These are phyloP conservation scores for Volucella zonaria DNA, from an alignment of 2,888 invertebrate species.

Conservation along the genomic window DNA sequence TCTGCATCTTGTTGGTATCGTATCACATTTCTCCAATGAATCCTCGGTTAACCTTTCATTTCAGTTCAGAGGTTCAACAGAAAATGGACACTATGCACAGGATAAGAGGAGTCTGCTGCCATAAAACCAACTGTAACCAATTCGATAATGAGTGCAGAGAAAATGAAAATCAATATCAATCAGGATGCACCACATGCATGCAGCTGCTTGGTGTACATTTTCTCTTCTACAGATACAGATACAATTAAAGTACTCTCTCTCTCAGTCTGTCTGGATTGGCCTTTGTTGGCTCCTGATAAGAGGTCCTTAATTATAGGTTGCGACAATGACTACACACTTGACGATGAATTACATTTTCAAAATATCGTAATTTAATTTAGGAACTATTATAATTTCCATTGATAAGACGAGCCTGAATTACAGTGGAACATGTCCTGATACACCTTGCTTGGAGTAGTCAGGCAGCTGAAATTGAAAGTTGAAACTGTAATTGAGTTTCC, in stretches of 20 bases:
- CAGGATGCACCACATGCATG: conserved; percentile 52
- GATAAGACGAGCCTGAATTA: conserved; percentile 3
- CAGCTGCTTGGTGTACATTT: conserved; percentile 59
- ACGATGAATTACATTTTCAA: conserved; percentile 49
- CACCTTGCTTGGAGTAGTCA: conserved; percentile 46
- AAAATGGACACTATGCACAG: conserved; percentile 45
- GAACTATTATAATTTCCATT: neutral
- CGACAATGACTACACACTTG: conserved; percentile 46
- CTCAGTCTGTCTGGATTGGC: conserved; percentile 38
- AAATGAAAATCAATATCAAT: conserved; percentile 55
- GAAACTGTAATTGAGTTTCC: conserved; percentile 8
- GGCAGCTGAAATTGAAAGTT: conserved; percentile 49
- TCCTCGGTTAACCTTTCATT: neutral
- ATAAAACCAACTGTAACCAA: conserved; percentile 25
- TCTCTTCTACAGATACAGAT: neutral
- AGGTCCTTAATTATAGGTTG: conserved; percentile 49
- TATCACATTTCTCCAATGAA: conserved; percentile 48
- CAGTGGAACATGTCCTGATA: conserved; percentile 21
- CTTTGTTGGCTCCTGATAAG: conserved; percentile 42
- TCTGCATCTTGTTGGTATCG: conserved; percentile 16
- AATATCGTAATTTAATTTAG: conserved; percentile 25
- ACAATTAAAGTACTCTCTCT: no score
- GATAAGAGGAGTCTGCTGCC: conserved; percentile 27
- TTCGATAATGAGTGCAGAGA: conserved; percentile 45
- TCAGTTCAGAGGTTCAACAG: conserved; percentile 17